phyloP scores from a whole-genome alignment of 1,140 invertebrate species.

The Nephotettix cincticeps region DNA sequence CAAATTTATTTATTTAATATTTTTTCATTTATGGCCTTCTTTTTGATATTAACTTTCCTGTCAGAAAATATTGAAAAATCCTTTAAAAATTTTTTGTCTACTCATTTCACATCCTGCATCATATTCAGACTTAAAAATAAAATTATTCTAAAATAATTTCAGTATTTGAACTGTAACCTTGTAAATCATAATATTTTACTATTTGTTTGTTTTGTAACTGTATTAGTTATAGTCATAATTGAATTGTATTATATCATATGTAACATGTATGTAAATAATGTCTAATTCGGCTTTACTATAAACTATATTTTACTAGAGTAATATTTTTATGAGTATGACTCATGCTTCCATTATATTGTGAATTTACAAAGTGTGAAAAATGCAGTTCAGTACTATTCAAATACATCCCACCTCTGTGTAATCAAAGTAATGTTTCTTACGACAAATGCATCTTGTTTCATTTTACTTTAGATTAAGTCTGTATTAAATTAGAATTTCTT shows the following conservation, averaged over 20 bases:
- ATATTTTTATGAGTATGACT: conserved; percentile 16
- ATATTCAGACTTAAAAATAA: too few species aligned
- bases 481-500: not conserved
- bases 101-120: too few species aligned
- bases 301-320: conserved; percentile 15
- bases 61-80: too few species aligned
- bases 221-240: not conserved
- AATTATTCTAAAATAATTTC: too few species aligned
- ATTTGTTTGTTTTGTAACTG: not conserved
- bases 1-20: too few species aligned
- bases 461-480: not conserved
- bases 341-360: conserved; percentile 18
- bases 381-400: not conserved
- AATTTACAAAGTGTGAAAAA: not conserved
- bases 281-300: conserved; percentile 16
- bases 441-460: not conserved
- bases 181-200: not conserved
- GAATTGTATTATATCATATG: conserved; percentile 1
- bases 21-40: too few species aligned
- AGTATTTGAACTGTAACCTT: not conserved
- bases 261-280: conserved; percentile 16
- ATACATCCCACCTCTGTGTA: not conserved
- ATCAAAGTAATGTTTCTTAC: not conserved
- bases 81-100: too few species aligned
- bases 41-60: too few species aligned